Base-by-base conservation (phyloP, 2,888 invertebrate genomes). In the Meiosimyza decipiens region DNA sequence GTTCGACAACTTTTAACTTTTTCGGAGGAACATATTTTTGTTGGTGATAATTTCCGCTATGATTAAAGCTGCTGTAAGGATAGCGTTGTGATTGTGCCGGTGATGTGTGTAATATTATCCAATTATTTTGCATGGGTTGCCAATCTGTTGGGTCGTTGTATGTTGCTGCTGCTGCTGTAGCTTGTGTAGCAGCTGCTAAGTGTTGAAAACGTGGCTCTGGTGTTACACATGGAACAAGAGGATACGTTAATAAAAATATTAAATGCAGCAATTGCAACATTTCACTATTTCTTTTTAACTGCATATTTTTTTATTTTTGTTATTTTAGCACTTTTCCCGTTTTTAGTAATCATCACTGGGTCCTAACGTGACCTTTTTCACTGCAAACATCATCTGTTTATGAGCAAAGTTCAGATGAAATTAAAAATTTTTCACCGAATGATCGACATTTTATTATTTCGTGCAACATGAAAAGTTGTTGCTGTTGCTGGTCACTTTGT, bases 111-210 rank as follows among this genome's bases (percentile, higher is more conserved):
- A 83, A 77, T 68, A 82, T 80, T 50, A 82, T 77, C 82, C 82
- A 82, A 79, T 82, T 81, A 77, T 80, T 80, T 71, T 77, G 78
- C 54, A 81, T 76, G 22, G 82, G 82, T 62, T 81, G 81, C 83
- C 83, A 82, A 40, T 70, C 80, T 75, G 18, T 71, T 52, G 16
- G 72, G 63, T 22, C 49, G 60, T 50, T 70, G 73, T 54, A 52
- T 66, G 72, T 33, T 76, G 76, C 40, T 40, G 57, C 11, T 59
- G 71, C 28, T 71, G 71, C 59, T 6, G 40, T 2, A 7, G 40
- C 4, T 6, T 40, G 6, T 9, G 40, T 9, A 9, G 40, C 9
- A 9, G 40, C 40, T 40, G 40, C 40, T 40, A 40, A 40, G 40
- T 5, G 40, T 40, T 40, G 40, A 40, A 9, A 40, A 40, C 9